Percentiles rank a stretch among this genome's conserved stretches.
phyloP scores from a whole-genome alignment of 2,113 vertebrate genomes.

The Camarhynchus parvulus region DNA sequence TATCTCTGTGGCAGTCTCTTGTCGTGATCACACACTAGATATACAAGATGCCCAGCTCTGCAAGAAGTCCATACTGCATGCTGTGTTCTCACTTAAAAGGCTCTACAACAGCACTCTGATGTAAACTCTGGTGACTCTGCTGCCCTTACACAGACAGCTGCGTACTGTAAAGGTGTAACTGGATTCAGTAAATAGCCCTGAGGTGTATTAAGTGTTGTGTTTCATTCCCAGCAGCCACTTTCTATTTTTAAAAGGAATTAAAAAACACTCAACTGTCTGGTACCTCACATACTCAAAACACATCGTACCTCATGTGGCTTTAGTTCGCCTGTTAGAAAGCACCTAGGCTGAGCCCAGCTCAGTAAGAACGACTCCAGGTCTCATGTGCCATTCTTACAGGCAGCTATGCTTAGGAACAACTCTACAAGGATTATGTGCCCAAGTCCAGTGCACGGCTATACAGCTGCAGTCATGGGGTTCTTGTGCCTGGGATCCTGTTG shows the following conservation, averaged over 20 bases:
- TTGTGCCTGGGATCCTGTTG: constrained; percentile 85
- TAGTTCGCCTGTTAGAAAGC: neutral
- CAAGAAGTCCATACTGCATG: neutral
- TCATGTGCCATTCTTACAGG: neutral
- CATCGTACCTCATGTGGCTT: neutral
- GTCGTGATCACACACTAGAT: neutral
- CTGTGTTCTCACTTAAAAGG: neutral
- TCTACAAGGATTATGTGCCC: neutral
- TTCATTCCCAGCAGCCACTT: constrained; percentile 12
- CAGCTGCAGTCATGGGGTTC: constrained; percentile 88
- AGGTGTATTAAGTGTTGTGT: constrained; percentile 19
- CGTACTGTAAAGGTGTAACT: neutral
- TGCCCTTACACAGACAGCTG: neutral
- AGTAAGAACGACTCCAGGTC: constrained; percentile 38
- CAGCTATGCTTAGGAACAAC: constrained; percentile 13
- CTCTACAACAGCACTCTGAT: neutral
- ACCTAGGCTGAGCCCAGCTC: constrained; percentile 30
- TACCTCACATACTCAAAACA: constrained; percentile 11
- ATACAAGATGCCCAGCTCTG: neutral
- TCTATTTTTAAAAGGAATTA: constrained; percentile 8
- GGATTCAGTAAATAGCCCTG: constrained; percentile 37
- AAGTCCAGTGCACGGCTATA: constrained; percentile 66
- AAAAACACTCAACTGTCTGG: constrained; percentile 12
- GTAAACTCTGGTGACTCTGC: neutral
- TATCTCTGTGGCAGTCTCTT: neutral